Conservation (phyloP, 2,113 vertebrate genomes). For the Callionymus lyra region DNA sequence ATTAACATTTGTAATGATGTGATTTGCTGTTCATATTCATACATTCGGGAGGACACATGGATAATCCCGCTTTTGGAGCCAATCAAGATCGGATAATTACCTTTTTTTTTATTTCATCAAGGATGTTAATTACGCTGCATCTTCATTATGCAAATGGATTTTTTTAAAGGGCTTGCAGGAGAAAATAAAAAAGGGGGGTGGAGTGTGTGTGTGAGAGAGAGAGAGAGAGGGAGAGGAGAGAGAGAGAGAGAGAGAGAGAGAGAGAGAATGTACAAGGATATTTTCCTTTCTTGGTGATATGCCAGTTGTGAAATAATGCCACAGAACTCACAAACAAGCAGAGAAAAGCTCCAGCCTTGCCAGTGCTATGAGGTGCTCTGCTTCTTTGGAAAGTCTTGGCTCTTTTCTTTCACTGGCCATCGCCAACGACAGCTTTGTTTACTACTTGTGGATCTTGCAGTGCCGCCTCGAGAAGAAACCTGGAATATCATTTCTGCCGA, state of each 20-base stretch:
- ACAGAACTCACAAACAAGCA: conserved; percentile 72
- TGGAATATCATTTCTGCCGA: conserved; percentile 65
- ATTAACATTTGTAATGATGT: conserved; percentile 55
- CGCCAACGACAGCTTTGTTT: conserved; percentile 59
- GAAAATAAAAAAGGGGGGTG: conserved; percentile 59
- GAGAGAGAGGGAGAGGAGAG: background rate
- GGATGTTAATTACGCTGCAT: conserved; percentile 84
- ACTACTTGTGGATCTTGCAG: conserved; percentile 70
- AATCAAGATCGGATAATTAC: conserved; percentile 95
- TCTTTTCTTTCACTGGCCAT: conserved; percentile 50
- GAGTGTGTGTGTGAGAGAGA: conserved; percentile 15
- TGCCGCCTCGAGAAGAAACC: conserved; percentile 51
- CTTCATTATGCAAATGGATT: conserved; percentile 95
- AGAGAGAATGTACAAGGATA: conserved; percentile 61
- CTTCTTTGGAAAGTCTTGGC: conserved; percentile 59
- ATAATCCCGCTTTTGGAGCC: conserved; percentile 80
- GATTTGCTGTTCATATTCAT: conserved; percentile 63
- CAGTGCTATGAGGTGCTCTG: conserved; percentile 59
- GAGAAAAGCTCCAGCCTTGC: conserved; percentile 65
- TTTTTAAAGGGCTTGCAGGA: conserved; percentile 63
- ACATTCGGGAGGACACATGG: conserved; percentile 64
- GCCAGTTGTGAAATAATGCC: conserved; percentile 70
- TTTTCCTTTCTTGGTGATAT: conserved; percentile 69
- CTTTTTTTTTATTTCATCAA: conserved; percentile 73
- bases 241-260: conserved; percentile 43